phyloP scores from a whole-genome alignment of 2,888 invertebrate genomes.

The Atherix ibis region DNA sequence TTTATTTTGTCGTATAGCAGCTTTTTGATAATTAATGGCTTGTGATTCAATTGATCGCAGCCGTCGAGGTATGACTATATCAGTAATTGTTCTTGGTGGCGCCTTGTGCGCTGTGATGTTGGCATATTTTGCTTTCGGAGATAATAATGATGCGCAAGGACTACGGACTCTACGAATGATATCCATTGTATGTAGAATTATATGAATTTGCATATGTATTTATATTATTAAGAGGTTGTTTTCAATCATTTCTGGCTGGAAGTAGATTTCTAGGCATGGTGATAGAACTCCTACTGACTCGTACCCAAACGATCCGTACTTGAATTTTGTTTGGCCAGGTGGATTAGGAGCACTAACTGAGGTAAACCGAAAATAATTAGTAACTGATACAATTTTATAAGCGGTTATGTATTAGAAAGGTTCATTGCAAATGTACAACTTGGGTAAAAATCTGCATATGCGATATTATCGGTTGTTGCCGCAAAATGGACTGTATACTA shows the following conservation, averaged over 20 bases:
- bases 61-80: slow-evolving; percentile 24
- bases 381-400: background rate
- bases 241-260: too few species aligned
- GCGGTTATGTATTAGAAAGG: slow-evolving; percentile 43
- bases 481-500: slow-evolving; percentile 39
- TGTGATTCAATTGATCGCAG: slow-evolving; percentile 4
- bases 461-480: slow-evolving; percentile 54
- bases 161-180: slow-evolving; percentile 28
- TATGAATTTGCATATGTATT: background rate
- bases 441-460: slow-evolving; percentile 54
- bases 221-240: background rate
- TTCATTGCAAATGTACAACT: slow-evolving; percentile 52
- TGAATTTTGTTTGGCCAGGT: slow-evolving; percentile 60
- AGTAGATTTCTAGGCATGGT: slow-evolving; percentile 31
- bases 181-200: slow-evolving; percentile 21
- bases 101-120: slow-evolving; percentile 26
- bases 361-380: slow-evolving; percentile 13
- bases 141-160: slow-evolving; percentile 26
- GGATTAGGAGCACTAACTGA: slow-evolving; percentile 64
- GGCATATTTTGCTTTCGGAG: slow-evolving; percentile 30
- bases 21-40: too few species aligned
- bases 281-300: slow-evolving; percentile 46
- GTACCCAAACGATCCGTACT: slow-evolving; percentile 69
- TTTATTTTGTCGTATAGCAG: too few species aligned
- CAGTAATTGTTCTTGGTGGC: slow-evolving; percentile 25